Percentiles rank a stretch among this genome's conserved stretches.
phyloP scores from a whole-genome alignment of 2,113 vertebrate species.

The Malurus alboscapulatus region DNA sequence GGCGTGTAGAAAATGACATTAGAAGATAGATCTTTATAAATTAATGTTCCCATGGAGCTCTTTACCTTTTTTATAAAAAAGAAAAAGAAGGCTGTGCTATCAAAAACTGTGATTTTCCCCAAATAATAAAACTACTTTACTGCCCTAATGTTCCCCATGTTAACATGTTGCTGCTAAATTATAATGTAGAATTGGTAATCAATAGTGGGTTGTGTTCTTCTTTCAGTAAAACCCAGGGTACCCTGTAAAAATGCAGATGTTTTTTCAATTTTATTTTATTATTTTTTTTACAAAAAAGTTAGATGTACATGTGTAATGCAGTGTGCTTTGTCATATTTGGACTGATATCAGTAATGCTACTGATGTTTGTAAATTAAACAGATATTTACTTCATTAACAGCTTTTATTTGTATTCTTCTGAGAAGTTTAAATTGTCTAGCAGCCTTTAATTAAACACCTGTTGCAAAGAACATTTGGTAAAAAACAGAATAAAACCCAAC shows the following conservation, averaged over 20 bases:
- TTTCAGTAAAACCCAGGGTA: constrained; percentile 81
- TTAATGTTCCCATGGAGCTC: constrained; percentile 71
- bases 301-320: constrained; percentile 91
- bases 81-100: constrained; percentile 82
- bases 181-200: constrained; percentile 90
- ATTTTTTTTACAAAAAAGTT: constrained; percentile 74
- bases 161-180: constrained; percentile 99
- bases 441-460: constrained; percentile 22
- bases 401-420: constrained; percentile 73
- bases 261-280: constrained; percentile 72
- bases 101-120: constrained; percentile 91
- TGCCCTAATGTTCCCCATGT: constrained; percentile 85
- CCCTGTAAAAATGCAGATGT: constrained; percentile 80
- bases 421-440: constrained; percentile 32
- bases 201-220: constrained; percentile 85
- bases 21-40: constrained; percentile 85
- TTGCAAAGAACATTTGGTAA: constrained; percentile 1
- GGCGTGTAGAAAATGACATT: constrained; percentile 81
- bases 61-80: constrained; percentile 71
- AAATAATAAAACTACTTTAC: constrained; percentile 92
- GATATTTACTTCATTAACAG: constrained; percentile 90
- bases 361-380: constrained; percentile 99
- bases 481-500: neutral
- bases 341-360: constrained; percentile 94
- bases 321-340: constrained; percentile 89